Conservation (phyloP, 2,888 invertebrate species). For the Agriopis leucophaearia region DNA sequence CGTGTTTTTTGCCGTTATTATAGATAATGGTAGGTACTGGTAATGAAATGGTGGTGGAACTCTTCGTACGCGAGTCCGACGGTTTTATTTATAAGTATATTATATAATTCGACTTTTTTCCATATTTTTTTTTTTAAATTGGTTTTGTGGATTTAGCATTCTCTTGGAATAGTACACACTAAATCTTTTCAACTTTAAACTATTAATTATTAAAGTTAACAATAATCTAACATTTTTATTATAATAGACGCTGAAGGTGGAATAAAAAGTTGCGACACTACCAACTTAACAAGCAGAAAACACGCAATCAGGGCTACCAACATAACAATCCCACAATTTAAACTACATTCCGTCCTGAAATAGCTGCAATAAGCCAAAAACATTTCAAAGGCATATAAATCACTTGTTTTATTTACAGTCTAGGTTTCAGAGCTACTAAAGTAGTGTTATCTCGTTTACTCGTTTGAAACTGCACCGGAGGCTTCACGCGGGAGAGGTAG, state of each 20-base stretch:
- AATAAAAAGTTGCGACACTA: not conserved
- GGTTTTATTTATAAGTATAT: no score
- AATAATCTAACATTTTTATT: slow-evolving; percentile 8
- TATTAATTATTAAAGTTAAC: not conserved
- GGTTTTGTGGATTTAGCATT: no score
- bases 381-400: slow-evolving; percentile 53
- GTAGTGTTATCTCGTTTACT: slow-evolving; percentile 57
- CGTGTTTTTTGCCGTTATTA: no score
- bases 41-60: no score
- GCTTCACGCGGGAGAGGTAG: slow-evolving; percentile 59
- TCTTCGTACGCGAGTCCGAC: no score
- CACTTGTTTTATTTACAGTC: slow-evolving; percentile 61
- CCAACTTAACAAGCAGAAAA: slow-evolving; percentile 28
- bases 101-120: no score
- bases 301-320: slow-evolving; percentile 36
- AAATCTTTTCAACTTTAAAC: not conserved
- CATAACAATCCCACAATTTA: slow-evolving; percentile 42
- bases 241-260: not conserved
- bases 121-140: no score
- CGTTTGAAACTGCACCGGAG: slow-evolving; percentile 49
- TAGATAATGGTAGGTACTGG: no score
- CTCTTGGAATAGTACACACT: no score
- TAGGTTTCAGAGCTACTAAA: slow-evolving; percentile 52
- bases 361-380: slow-evolving; percentile 51
- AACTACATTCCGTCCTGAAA: slow-evolving; percentile 46